Evolutionary conservation across 2,888 invertebrate species (phyloP).

Genomic region (Copidosoma aretas): DNA sequence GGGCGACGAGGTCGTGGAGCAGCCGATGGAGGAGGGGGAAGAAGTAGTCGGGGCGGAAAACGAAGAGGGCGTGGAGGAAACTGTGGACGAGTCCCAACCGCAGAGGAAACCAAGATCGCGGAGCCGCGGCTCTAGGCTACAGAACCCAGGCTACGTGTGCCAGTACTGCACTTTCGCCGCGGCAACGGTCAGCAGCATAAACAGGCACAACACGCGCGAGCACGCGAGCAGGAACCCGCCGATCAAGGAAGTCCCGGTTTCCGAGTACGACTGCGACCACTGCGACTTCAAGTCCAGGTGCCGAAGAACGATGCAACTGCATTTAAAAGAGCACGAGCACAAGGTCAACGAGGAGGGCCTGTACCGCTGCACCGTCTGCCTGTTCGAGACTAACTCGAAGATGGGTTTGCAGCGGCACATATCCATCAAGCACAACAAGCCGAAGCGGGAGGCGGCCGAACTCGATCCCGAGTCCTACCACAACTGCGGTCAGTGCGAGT

Average conservation of each 20-base stretch:
- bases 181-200: conserved; percentile 29
- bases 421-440: conserved; percentile 36
- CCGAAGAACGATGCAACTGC: conserved; percentile 52
- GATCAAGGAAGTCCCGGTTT: conserved; percentile 25
- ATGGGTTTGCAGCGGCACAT: conserved; percentile 39
- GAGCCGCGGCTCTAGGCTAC: not conserved
- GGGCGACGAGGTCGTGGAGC: conserved; percentile 4
- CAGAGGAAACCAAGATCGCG: conserved; percentile 40
- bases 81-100: conserved; percentile 39
- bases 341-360: conserved; percentile 32
- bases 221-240: conserved; percentile 30
- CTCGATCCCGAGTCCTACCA: not conserved
- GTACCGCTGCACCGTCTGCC: conserved; percentile 24
- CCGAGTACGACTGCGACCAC: conserved; percentile 45
- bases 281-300: conserved; percentile 53
- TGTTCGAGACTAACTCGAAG: conserved; percentile 29
- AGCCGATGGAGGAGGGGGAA: not conserved
- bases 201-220: conserved; percentile 36
- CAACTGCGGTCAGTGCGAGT: conserved; percentile 30
- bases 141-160: conserved; percentile 34
- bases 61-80: conserved; percentile 11
- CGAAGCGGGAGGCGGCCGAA: not conserved
- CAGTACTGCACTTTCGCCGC: conserved; percentile 32
- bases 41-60: not conserved
- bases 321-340: conserved; percentile 48